Percentiles rank a stretch among this genome's conserved stretches.
Evolutionary conservation across 2,113 vertebrate genomes (phyloP).

Genomic region (Zosterops japonicus): DNA sequence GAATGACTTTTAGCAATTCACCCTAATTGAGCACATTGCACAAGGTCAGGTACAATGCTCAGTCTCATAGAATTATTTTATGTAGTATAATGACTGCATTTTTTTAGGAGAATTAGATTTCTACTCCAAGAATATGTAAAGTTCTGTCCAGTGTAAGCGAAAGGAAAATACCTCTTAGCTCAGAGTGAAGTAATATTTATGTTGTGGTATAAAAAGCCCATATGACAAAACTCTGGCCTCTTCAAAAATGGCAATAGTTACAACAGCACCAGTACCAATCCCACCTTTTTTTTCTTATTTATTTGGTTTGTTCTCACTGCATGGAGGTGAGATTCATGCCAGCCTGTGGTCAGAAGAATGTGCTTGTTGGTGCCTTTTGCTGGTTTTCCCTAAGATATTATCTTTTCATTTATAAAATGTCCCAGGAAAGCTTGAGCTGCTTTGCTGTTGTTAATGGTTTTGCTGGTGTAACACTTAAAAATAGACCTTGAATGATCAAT

Average conservation of each 20-base stretch:
- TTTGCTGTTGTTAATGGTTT: not conserved
- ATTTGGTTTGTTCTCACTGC: not conserved
- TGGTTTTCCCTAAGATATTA: not conserved
- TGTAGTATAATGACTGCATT: not conserved
- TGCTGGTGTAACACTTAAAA: not conserved
- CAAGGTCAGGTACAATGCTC: not conserved
- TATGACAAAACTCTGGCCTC: not conserved
- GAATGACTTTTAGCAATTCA: not conserved
- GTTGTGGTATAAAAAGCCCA: not conserved
- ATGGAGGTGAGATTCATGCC: not conserved
- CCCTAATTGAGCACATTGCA: not conserved
- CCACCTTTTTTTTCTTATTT: not conserved
- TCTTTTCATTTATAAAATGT: not conserved
- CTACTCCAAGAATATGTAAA: not conserved
- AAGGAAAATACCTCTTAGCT: not conserved
- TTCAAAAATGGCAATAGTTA: not conserved
- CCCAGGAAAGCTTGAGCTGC: not conserved
- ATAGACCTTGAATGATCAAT: not conserved
- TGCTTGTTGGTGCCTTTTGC: not conserved
- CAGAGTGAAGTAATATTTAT: not conserved
- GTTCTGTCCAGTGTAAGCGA: not conserved
- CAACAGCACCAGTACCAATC: not conserved
- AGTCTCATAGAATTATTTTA: not conserved
- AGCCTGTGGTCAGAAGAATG: not conserved
- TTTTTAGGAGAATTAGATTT: not conserved